These are phyloP conservation scores for Pseudobourletiella spinata DNA, from an alignment of 1,140 invertebrate genomes.

Conservation along the genomic window DNA sequence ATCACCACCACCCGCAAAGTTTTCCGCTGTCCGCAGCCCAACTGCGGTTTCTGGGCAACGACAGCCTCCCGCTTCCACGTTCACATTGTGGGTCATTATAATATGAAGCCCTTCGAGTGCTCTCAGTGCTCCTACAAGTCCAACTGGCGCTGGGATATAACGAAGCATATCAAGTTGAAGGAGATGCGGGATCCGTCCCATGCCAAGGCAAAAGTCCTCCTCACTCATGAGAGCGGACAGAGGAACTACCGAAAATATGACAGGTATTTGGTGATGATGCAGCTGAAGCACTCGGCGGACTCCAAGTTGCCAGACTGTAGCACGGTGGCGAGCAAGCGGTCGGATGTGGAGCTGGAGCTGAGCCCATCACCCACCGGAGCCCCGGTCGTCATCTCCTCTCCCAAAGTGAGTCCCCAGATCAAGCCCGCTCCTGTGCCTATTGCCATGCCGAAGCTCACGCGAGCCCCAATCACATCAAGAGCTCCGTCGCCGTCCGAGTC, in stretches of 20 bases:
- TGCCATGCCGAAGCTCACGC: conserved; percentile 16
- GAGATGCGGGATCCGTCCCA: conserved; percentile 70
- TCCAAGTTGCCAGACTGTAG: conserved; percentile 27
- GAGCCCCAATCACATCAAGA: conserved; percentile 16
- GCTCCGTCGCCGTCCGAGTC: conserved; percentile 10
- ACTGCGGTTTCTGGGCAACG: conserved; percentile 78
- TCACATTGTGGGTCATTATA: conserved; percentile 78
- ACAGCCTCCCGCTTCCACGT: conserved; percentile 82
- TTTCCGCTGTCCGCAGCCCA: conserved; percentile 72
- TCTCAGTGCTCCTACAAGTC: conserved; percentile 84
- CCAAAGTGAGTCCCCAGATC: conserved; percentile 13
- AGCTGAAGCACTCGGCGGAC: conserved; percentile 43
- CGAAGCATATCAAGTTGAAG: conserved; percentile 87
- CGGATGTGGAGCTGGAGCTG: conserved; percentile 3
- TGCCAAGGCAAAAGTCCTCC: conserved; percentile 63
- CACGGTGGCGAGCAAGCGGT: conserved; percentile 24
- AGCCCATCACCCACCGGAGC: background rate
- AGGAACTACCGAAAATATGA: conserved; percentile 88
- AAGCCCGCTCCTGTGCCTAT: background rate
- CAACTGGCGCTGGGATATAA: conserved; percentile 93
- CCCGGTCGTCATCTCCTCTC: background rate
- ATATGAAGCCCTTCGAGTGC: conserved; percentile 90
- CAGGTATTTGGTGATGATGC: conserved; percentile 67
- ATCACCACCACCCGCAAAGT: conserved; percentile 51
- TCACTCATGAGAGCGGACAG: conserved; percentile 82